Evolutionary conservation across 2,888 invertebrate genomes (phyloP).

Genomic region (Polymixis flavicincta): DNA sequence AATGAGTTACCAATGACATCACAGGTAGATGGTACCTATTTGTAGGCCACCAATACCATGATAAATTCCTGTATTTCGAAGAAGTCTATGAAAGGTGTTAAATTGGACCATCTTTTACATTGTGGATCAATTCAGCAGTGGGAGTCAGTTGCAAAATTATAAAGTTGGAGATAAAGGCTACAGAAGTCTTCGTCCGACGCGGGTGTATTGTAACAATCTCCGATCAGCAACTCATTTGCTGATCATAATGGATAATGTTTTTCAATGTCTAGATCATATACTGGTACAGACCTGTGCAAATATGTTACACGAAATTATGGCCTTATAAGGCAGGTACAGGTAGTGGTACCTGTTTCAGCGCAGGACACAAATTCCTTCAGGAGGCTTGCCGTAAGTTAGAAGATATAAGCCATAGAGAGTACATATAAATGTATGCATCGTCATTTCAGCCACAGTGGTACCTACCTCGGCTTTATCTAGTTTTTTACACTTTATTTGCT

Average conservation of each 20-base stretch:
- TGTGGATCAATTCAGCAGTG: no score
- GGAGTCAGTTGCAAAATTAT: neutral
- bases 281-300: neutral
- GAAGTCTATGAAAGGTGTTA: neutral
- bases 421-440: constrained; percentile 53
- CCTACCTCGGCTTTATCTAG: constrained; percentile 85
- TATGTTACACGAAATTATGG: neutral
- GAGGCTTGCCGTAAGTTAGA: neutral
- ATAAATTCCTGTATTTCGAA: neutral
- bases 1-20: constrained; percentile 25
- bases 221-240: no score
- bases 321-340: neutral
- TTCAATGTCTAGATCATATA: no score
- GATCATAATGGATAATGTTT: neutral
- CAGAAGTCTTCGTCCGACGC: neutral
- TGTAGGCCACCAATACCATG: neutral
- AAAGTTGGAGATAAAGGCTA: neutral
- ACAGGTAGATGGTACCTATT: neutral
- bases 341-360: neutral
- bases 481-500: constrained; percentile 89
- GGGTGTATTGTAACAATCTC: neutral
- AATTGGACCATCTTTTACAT: neutral
- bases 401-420: constrained; percentile 26
- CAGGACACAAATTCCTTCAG: neutral
- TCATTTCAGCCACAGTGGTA: constrained; percentile 80